A percentile compares a stretch with the other conserved stretches of the same genome.
These are phyloP conservation scores for Bostrychus sinensis DNA, from an alignment of 2,113 vertebrate species.

Conservation along the genomic window DNA sequence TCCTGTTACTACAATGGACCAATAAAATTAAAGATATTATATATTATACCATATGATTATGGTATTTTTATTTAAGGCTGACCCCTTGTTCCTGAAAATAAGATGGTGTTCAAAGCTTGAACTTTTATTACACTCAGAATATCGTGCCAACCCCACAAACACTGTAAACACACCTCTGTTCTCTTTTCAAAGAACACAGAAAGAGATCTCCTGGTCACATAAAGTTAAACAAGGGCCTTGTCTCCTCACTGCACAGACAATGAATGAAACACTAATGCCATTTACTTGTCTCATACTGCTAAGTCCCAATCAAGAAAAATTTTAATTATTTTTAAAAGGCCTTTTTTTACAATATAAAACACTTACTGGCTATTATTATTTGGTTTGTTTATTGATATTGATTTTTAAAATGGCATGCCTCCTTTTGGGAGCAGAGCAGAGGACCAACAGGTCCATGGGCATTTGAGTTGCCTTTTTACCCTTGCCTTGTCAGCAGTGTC, in stretches of 20 bases:
- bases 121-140: background rate
- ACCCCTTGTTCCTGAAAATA: background rate
- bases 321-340: slow-evolving; percentile 1
- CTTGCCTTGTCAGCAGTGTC: too few relatives aligned
- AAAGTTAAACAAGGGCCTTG: slow-evolving; percentile 21
- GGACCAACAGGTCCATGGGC: too few relatives aligned
- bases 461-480: too few relatives aligned
- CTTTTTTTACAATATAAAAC: too few relatives aligned
- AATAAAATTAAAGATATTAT: too few relatives aligned
- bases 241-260: slow-evolving; percentile 38
- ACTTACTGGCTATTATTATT: too few relatives aligned
- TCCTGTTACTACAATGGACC: too few relatives aligned
- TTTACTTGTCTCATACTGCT: slow-evolving; percentile 39
- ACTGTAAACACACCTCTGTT: slow-evolving; percentile 14
- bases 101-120: too few relatives aligned
- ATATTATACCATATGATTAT: background rate
- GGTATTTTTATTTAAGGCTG: background rate
- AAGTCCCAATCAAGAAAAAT: slow-evolving; percentile 64
- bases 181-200: slow-evolving; percentile 18
- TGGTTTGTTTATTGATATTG: too few relatives aligned
- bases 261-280: slow-evolving; percentile 35
- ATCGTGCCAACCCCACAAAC: slow-evolving; percentile 64
- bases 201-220: slow-evolving; percentile 19
- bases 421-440: too few relatives aligned
- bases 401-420: too few relatives aligned